These are phyloP conservation scores for Caligus rogercresseyi DNA, from an alignment of 1,140 invertebrate genomes.

Conservation along the genomic window DNA sequence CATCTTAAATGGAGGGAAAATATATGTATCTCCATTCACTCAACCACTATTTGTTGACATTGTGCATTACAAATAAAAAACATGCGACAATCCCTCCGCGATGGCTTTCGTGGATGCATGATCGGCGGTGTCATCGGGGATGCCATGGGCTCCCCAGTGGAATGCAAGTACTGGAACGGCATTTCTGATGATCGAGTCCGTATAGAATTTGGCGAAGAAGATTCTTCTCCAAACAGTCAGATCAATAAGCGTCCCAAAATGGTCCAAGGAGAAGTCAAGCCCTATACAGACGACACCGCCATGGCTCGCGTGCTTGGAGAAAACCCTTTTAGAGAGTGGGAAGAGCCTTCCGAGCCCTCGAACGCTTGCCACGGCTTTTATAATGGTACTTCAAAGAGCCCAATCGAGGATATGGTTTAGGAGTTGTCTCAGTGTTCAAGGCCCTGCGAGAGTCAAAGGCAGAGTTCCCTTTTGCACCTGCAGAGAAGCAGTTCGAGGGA, in stretches of 20 bases:
- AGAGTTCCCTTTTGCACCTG: slow-evolving; percentile 29
- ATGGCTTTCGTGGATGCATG: slow-evolving; percentile 13
- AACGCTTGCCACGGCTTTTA: slow-evolving; percentile 25
- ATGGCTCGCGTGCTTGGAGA: slow-evolving; percentile 48
- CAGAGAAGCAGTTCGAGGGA: slow-evolving; percentile 31
- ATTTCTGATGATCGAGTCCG: not conserved
- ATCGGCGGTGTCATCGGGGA: slow-evolving; percentile 8
- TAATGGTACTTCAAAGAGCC: slow-evolving; percentile 28
- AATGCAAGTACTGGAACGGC: slow-evolving; percentile 5
- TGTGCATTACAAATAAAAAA: too few relatives aligned
- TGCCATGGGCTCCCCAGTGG: slow-evolving; percentile 2
- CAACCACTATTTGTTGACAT: too few relatives aligned
- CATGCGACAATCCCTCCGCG: not conserved
- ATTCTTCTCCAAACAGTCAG: too few relatives aligned
- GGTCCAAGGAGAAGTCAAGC: slow-evolving; percentile 29
- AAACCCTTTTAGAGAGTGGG: slow-evolving; percentile 43
- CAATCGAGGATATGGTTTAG: slow-evolving; percentile 30
- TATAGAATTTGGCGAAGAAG: not conserved
- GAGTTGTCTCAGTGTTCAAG: slow-evolving; percentile 28
- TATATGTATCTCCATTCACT: too few relatives aligned
- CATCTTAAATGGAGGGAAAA: too few relatives aligned
- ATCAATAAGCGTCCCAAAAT: too few relatives aligned
- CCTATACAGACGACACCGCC: slow-evolving; percentile 56
- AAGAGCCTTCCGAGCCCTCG: not conserved
- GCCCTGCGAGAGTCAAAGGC: slow-evolving; percentile 25